A percentile compares a stretch with the other conserved stretches of the same genome.
Evolutionary conservation across 2,113 vertebrate genomes (phyloP).

Genomic region (Spilogale gracilis): DNA sequence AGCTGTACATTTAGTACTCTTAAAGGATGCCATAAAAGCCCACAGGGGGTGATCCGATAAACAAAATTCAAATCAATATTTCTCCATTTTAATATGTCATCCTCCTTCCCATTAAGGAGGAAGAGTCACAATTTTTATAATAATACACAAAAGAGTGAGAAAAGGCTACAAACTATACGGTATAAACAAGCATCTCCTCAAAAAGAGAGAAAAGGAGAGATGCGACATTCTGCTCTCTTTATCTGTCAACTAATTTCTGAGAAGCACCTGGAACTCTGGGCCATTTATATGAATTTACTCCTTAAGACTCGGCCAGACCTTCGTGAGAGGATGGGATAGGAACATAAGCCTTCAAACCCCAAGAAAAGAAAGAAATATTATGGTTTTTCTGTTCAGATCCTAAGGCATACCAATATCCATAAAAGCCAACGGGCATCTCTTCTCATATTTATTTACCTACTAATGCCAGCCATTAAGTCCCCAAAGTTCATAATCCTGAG

Average conservation of each 20-base stretch:
- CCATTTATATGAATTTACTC: constrained; percentile 58
- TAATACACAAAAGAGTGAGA: not conserved
- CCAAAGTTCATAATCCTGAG: constrained; percentile 61
- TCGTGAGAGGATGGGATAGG: not conserved
- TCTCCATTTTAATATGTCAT: constrained; percentile 32
- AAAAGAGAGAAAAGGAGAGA: not conserved
- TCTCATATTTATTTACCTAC: constrained; percentile 66
- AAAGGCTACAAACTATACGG: not conserved
- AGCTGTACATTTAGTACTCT: not conserved
- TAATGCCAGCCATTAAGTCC: constrained; percentile 13
- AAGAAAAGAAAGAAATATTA: constrained; percentile 66
- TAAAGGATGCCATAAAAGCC: not conserved
- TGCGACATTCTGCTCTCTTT: not conserved
- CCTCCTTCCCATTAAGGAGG: not conserved
- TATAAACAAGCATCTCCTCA: not conserved
- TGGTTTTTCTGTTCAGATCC: constrained; percentile 59
- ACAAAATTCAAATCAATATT: constrained; percentile 4
- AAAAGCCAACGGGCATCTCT: constrained; percentile 41
- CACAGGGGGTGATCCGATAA: not conserved
- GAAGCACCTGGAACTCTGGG: not conserved
- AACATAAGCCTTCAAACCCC: constrained; percentile 56
- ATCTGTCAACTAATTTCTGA: not conserved
- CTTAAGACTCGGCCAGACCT: not conserved
- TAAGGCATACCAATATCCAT: constrained; percentile 30
- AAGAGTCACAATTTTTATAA: not conserved